Evolutionary conservation across 1,140 invertebrate species (phyloP).

Genomic region (Sycobia sp.): DNA sequence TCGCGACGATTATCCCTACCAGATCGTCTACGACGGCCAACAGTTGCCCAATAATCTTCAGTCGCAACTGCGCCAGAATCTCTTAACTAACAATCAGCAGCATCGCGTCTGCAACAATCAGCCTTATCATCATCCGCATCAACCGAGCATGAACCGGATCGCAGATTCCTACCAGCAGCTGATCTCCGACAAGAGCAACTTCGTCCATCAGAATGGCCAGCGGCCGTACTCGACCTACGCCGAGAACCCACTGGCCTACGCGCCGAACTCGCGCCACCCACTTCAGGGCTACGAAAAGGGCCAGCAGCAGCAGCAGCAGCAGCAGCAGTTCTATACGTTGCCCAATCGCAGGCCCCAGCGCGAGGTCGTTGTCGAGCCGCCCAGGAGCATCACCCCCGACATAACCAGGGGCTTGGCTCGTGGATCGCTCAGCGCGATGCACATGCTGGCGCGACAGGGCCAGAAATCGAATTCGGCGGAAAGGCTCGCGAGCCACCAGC

Average conservation of each 20-base stretch:
- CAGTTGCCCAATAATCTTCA: conserved; percentile 14
- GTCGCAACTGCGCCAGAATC: conserved; percentile 29
- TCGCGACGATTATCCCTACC: conserved; percentile 10
- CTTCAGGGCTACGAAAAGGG: conserved; percentile 19
- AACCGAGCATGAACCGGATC: neutral
- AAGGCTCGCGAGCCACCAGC: conserved; percentile 27
- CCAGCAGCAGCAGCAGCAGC: conserved; percentile 39
- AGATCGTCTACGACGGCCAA: conserved; percentile 8
- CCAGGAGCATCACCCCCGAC: conserved; percentile 65
- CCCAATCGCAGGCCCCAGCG: conserved; percentile 51
- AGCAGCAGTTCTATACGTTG: conserved; percentile 51
- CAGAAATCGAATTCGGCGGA: conserved; percentile 41
- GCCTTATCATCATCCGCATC: conserved; percentile 33
- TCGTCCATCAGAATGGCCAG: neutral
- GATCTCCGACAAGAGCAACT: conserved; percentile 2
- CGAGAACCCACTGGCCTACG: conserved; percentile 40
- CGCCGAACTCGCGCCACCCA: conserved; percentile 37
- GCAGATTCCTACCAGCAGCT: conserved; percentile 18
- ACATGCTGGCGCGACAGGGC: conserved; percentile 49
- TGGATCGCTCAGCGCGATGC: conserved; percentile 48
- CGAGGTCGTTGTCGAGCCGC: conserved; percentile 49
- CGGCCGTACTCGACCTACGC: conserved; percentile 19
- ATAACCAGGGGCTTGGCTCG: conserved; percentile 61
- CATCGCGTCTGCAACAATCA: no score
- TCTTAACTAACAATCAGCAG: conserved; percentile 3